Percentiles rank a stretch among this genome's conserved stretches.
These are phyloP conservation scores for Endomychus coccineus DNA, from an alignment of 2,888 invertebrate species.

Conservation along the genomic window DNA sequence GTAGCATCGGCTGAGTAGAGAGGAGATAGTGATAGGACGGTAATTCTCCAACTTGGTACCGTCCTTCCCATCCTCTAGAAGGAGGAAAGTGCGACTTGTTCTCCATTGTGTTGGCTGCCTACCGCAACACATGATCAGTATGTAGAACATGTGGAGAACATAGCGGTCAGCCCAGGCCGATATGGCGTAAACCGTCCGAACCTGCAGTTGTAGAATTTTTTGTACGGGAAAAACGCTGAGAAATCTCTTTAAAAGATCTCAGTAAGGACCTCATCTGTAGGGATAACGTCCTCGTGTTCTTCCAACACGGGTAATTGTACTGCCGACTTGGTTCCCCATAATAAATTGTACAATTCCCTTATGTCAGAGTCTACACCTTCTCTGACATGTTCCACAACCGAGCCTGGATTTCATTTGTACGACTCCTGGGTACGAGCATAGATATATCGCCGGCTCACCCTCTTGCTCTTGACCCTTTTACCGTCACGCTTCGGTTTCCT, in stretches of 20 bases:
- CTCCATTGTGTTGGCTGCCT: conserved; percentile 29
- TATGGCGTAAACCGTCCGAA: conserved; percentile 23
- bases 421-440: conserved; percentile 32
- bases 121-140: conserved; percentile 17
- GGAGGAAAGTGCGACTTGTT: conserved; percentile 30
- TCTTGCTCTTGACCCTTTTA: conserved; percentile 10
- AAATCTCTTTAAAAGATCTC: conserved; percentile 17
- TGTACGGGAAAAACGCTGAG: conserved; percentile 16
- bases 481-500: conserved; percentile 3
- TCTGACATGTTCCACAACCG: conserved; percentile 28
- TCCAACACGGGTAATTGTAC: conserved; percentile 20
- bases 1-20: conserved; percentile 28
- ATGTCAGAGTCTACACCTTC: conserved; percentile 20
- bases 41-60: conserved; percentile 25
- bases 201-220: conserved; percentile 24
- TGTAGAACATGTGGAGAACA: conserved; percentile 18
- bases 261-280: conserved; percentile 9
- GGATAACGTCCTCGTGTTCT: conserved; percentile 7
- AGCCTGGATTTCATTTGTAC: conserved; percentile 27
- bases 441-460: conserved; percentile 20
- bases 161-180: conserved; percentile 2
- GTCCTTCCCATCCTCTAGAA: conserved; percentile 34
- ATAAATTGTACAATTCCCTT: conserved; percentile 20
- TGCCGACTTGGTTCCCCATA: conserved; percentile 27
- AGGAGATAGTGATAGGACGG: conserved; percentile 32